Evolutionary conservation across 2,888 invertebrate genomes (phyloP).

Genomic region (Ecdyonurus torrentis): DNA sequence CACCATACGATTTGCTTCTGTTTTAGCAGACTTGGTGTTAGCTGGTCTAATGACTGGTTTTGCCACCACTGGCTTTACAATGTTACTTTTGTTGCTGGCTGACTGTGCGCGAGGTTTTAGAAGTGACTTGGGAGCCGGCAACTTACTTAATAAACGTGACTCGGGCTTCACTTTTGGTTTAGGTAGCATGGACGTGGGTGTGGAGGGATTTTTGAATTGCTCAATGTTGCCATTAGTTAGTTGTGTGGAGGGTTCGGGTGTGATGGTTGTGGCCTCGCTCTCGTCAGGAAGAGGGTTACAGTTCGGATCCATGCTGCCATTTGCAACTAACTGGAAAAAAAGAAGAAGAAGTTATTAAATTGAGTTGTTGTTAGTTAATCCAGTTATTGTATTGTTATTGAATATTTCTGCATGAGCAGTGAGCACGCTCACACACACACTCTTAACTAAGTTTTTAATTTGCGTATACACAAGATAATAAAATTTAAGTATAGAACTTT

Average conservation of each 20-base stretch:
- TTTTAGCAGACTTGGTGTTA: constrained; percentile 28
- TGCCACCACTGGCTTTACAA: neutral
- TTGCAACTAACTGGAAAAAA: neutral
- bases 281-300: neutral
- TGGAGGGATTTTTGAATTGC: neutral
- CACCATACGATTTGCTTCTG: constrained; percentile 34
- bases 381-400: too few relatives aligned
- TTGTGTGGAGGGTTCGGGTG: too few relatives aligned
- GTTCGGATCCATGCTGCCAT: neutral
- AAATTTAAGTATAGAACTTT: too few relatives aligned
- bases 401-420: too few relatives aligned
- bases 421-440: too few relatives aligned
- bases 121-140: neutral
- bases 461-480: too few relatives aligned
- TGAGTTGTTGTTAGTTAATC: too few relatives aligned
- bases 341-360: too few relatives aligned
- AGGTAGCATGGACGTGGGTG: neutral
- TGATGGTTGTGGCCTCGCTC: neutral
- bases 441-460: too few relatives aligned
- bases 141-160: neutral
- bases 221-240: neutral
- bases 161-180: neutral
- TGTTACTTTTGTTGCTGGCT: neutral
- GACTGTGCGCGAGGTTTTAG: neutral
- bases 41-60: neutral